A percentile compares a stretch with the other conserved stretches of the same genome.
Conservation (phyloP, 2,113 vertebrate species). For the Panthera tigris region DNA sequence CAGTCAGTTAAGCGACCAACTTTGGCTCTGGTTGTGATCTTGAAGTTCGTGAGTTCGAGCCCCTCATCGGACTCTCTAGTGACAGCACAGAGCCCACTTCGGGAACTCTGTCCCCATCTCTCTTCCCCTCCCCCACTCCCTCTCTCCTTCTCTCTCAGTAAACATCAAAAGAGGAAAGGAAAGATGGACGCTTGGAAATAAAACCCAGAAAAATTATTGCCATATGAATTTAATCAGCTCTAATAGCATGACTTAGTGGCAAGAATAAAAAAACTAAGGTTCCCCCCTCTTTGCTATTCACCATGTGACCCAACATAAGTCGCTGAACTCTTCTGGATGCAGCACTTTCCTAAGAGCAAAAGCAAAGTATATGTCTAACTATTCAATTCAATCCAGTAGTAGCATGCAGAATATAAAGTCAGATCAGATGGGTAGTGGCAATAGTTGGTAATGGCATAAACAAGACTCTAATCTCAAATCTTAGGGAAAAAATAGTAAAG, state of each 20-base stretch:
- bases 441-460: conserved; percentile 13
- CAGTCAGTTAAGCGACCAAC: too few relatives aligned
- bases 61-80: too few relatives aligned
- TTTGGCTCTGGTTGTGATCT: too few relatives aligned
- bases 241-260: background rate
- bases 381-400: background rate
- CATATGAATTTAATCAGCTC: background rate
- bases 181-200: conserved; percentile 10
- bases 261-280: background rate
- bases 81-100: too few relatives aligned
- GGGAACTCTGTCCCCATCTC: too few relatives aligned
- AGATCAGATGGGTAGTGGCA: background rate
- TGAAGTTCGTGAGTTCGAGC: too few relatives aligned
- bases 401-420: background rate
- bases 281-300: background rate
- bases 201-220: background rate
- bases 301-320: background rate
- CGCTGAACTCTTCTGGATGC: background rate
- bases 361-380: conserved; percentile 27
- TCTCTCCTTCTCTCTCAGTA: too few relatives aligned
- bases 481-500: background rate
- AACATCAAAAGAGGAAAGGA: background rate
- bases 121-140: too few relatives aligned
- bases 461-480: background rate
- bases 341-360: conserved; percentile 1